Evolutionary conservation across 1,140 invertebrate species (phyloP), one percentile per base, ranked within the genome.

Genomic region (Sminthurinus signatus): DNA sequence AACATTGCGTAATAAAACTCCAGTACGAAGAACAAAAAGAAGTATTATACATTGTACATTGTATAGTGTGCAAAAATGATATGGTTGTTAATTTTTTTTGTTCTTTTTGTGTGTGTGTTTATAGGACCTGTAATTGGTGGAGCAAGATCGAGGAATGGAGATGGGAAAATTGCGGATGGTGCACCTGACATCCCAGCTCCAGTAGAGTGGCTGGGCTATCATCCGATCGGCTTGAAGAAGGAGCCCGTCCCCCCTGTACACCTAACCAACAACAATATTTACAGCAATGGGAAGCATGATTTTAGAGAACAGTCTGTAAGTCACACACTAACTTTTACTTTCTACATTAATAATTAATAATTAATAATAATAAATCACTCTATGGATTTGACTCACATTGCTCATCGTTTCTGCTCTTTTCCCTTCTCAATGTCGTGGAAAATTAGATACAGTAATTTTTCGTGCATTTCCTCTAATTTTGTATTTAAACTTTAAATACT

Each of bases 271-370:
- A 72, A 68, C 58, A 72, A 68, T 55, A 62, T 67, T 51, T 72
- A 68, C 60, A 65, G 56, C 54, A 72, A 72, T 46, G 70, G 70
- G 32, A 72, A 72, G 55, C 67, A 72, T 32, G 70, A 69, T 39
- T 68, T 66, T 57, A 60, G 67, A 63, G 67, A 72, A 56, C 70
- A 72, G 64, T 72, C 70, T 68, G 70, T 72, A 52, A 72, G 70
- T 69, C 27, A 63, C 61, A 56, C 61, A n/a, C n/a, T n/a, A n/a
- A n/a, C 59, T 60, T 60, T 43, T 31, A 17, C 58, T 36, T 12
- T n/a, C 23, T 17, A 60, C 48, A 60, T 60, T 50, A 60, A 60
- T 60, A 10, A 48, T n/a, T n/a, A n/a, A n/a, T n/a, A n/a, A n/a
- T n/a, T n/a, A n/a, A n/a, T n/a, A n/a, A n/a, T n/a, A 21, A 50